These are phyloP conservation scores for Etheostoma cragini DNA, from an alignment of 2,113 vertebrate genomes.

Conservation along the genomic window DNA sequence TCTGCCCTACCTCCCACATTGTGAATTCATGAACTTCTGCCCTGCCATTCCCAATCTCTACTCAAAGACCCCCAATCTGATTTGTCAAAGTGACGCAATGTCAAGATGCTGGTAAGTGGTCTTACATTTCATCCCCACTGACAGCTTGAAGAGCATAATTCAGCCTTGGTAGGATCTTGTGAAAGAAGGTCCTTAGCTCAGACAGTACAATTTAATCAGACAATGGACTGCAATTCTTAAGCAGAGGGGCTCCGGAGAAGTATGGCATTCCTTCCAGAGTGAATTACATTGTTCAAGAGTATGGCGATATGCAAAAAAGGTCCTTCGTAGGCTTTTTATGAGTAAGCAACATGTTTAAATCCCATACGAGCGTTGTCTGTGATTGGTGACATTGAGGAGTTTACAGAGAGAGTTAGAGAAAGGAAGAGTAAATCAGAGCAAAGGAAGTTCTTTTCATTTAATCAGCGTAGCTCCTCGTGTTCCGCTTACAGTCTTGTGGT, in stretches of 20 bases:
- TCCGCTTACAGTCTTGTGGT: slow-evolving; percentile 6
- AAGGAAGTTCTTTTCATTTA: slow-evolving; percentile 31
- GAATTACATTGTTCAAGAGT: slow-evolving; percentile 46
- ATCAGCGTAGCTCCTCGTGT: slow-evolving; percentile 27
- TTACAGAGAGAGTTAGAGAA: slow-evolving; percentile 8
- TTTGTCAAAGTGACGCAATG: slow-evolving; percentile 71
- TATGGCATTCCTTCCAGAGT: slow-evolving; percentile 17
- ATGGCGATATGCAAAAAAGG: slow-evolving; percentile 15
- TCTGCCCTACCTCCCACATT: slow-evolving; percentile 57
- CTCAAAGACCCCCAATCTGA: slow-evolving; percentile 56
- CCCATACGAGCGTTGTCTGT: slow-evolving; percentile 29
- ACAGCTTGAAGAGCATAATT: slow-evolving; percentile 64
- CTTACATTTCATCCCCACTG: slow-evolving; percentile 64
- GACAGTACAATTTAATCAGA: slow-evolving; percentile 56
- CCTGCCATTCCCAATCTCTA: slow-evolving; percentile 66
- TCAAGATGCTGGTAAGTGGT: slow-evolving; percentile 64
- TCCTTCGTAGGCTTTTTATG: slow-evolving; percentile 28
- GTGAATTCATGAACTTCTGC: slow-evolving; percentile 70
- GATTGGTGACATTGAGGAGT: slow-evolving; percentile 57
- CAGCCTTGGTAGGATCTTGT: slow-evolving; percentile 33
- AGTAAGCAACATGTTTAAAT: slow-evolving; percentile 33
- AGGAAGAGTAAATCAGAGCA: slow-evolving; percentile 8
- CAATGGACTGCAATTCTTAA: slow-evolving; percentile 19
- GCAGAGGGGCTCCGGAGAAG: slow-evolving; percentile 22
- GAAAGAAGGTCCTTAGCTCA: slow-evolving; percentile 51